Conservation (phyloP, 1,140 invertebrate genomes). For the Drosophila busckii region DNA sequence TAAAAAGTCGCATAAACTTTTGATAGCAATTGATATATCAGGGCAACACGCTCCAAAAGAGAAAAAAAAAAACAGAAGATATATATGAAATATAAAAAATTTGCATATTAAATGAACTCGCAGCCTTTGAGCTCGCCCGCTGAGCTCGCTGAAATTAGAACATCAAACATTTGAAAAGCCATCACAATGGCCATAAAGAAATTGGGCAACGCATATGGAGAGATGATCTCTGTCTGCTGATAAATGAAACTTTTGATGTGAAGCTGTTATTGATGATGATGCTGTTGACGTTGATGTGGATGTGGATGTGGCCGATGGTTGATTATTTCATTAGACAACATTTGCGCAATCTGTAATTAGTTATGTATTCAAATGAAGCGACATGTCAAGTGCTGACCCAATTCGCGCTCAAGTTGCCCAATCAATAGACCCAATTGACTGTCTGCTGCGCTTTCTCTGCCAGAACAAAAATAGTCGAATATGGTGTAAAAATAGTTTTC, state of each 20-base stretch:
- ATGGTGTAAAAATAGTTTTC: slow-evolving; percentile 43
- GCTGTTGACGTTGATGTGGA: slow-evolving; percentile 17
- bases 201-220: slow-evolving; percentile 39
- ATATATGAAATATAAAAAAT: slow-evolving; percentile 16
- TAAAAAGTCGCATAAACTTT: slow-evolving; percentile 31
- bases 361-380: slow-evolving; percentile 38
- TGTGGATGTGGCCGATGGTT: slow-evolving; percentile 24
- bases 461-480: slow-evolving; percentile 46
- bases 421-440: background rate
- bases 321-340: slow-evolving; percentile 52
- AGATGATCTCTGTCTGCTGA: slow-evolving; percentile 22
- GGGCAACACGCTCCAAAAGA: slow-evolving; percentile 1
- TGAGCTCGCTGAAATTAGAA: slow-evolving; percentile 36
- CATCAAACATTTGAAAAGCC: slow-evolving; percentile 44
- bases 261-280: slow-evolving; percentile 4
- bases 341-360: slow-evolving; percentile 54
- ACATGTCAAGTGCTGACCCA: slow-evolving; percentile 58
- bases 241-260: slow-evolving; percentile 28
- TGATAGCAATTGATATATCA: slow-evolving; percentile 43
- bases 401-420: slow-evolving; percentile 21
- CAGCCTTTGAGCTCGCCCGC: slow-evolving; percentile 18
- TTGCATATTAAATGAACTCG: slow-evolving; percentile 25
- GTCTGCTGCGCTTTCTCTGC: slow-evolving; percentile 20
- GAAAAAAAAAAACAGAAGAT: slow-evolving; percentile 23
- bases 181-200: slow-evolving; percentile 34